These are phyloP conservation scores for Microcebus tavaratra DNA, from an alignment of 2,113 vertebrate genomes.

Conservation along the genomic window DNA sequence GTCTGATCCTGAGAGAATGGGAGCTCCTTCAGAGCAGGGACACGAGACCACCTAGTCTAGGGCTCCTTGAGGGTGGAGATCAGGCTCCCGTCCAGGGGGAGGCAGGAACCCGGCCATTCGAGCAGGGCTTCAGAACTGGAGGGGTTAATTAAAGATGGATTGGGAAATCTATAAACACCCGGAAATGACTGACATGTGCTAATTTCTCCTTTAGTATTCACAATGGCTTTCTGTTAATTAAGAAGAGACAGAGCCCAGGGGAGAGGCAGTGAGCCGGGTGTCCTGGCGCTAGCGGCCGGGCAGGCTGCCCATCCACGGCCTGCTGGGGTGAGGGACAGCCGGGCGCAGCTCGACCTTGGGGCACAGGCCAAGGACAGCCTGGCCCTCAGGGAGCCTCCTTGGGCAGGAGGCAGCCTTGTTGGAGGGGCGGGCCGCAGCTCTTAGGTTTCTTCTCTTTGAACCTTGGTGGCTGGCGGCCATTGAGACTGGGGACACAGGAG, in stretches of 20 bases:
- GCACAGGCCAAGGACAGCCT: background rate
- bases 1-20: background rate
- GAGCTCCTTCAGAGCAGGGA: background rate
- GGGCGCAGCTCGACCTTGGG: background rate
- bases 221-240: conserved; percentile 86
- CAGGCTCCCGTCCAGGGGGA: conserved; percentile 32
- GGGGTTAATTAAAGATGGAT: conserved; percentile 85
- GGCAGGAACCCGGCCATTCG: conserved; percentile 65
- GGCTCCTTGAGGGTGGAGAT: background rate
- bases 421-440: background rate
- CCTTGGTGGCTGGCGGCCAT: background rate
- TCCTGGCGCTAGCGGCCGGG: background rate
- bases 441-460: background rate
- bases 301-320: background rate
- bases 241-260: conserved; percentile 82
- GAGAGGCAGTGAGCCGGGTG: conserved; percentile 70
- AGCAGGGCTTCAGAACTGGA: conserved; percentile 74
- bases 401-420: background rate
- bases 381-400: background rate
- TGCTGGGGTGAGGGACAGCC: background rate
- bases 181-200: conserved; percentile 86
- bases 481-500: background rate
- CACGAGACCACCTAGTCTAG: background rate
- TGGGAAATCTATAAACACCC: conserved; percentile 83
- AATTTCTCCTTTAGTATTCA: conserved; percentile 88